Conservation (phyloP, 1,140 invertebrate species). For the Ylistrum balloti region DNA sequence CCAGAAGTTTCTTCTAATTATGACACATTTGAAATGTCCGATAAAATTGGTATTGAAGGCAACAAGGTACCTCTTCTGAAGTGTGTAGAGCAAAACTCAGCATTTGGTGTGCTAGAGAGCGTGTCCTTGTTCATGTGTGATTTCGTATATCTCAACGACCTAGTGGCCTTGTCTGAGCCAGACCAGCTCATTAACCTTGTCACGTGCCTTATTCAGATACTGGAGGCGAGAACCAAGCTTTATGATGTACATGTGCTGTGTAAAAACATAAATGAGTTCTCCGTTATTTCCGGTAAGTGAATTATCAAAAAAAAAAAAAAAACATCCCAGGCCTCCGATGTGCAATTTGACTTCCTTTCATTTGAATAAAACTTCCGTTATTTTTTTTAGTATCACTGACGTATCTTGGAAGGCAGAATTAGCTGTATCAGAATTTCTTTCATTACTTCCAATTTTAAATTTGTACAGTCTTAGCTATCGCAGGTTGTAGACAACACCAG, state of each 20-base stretch:
- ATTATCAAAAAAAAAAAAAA: too few species aligned
- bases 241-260: conserved; percentile 48
- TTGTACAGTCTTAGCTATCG: too few species aligned
- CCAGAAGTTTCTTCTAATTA: neutral
- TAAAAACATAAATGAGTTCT: conserved; percentile 1
- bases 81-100: neutral
- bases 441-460: too few species aligned
- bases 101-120: neutral
- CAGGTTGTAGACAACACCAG: too few species aligned
- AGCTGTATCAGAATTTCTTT: too few species aligned
- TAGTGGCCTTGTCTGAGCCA: neutral
- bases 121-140: conserved; percentile 47
- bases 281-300: conserved; percentile 49
- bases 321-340: too few species aligned
- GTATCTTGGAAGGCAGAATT: too few species aligned
- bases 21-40: neutral
- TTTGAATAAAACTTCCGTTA: too few species aligned
- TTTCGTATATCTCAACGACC: conserved; percentile 44
- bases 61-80: neutral
- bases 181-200: conserved; percentile 42
- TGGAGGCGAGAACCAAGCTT: conserved; percentile 45
- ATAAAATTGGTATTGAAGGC: neutral
- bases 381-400: too few species aligned
- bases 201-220: conserved; percentile 37
- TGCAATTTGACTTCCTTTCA: too few species aligned